Conservation (phyloP, 2,797 vertebrate genomes). For the Craterocephalus amniculus region DNA sequence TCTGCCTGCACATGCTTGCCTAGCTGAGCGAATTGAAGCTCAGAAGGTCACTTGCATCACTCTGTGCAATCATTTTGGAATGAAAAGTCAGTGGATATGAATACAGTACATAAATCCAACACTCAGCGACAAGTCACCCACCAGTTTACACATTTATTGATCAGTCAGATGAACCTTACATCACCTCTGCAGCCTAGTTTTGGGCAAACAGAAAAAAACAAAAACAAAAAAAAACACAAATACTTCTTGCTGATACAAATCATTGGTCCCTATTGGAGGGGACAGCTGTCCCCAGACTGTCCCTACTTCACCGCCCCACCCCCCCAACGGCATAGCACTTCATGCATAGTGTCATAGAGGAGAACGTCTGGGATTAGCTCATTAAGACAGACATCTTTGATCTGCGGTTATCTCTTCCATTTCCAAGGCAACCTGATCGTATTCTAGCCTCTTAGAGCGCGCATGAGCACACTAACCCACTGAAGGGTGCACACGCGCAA, state of each 20-base stretch:
- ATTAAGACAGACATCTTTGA: slow-evolving; percentile 76
- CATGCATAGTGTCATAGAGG: slow-evolving; percentile 59
- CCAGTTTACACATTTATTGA: slow-evolving; percentile 10
- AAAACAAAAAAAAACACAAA: slow-evolving; percentile 5
- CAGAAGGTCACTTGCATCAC: slow-evolving; percentile 49
- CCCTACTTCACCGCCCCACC: slow-evolving; percentile 22
- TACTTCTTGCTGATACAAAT: slow-evolving; percentile 52
- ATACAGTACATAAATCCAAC: slow-evolving; percentile 34
- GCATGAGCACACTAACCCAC: slow-evolving; percentile 22
- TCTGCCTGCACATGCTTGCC: slow-evolving; percentile 36
- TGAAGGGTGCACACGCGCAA: slow-evolving; percentile 35
- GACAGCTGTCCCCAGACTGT: slow-evolving; percentile 73
- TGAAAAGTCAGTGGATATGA: slow-evolving; percentile 36
- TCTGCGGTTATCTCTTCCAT: slow-evolving; percentile 68
- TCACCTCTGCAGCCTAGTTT: slow-evolving; percentile 41
- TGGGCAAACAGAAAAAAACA: slow-evolving; percentile 39
- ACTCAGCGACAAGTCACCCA: slow-evolving; percentile 4
- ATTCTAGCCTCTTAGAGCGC: slow-evolving; percentile 61
- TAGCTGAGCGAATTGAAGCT: slow-evolving; percentile 3
- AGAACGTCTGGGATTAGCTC: slow-evolving; percentile 72
- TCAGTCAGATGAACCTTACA: neutral
- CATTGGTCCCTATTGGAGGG: slow-evolving; percentile 59
- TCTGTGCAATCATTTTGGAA: slow-evolving; percentile 37
- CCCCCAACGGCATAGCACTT: slow-evolving; percentile 38
- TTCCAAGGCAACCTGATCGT: slow-evolving; percentile 77